These are phyloP conservation scores for Tachycineta bicolor DNA, from an alignment of 2,113 vertebrate genomes.

Conservation along the genomic window DNA sequence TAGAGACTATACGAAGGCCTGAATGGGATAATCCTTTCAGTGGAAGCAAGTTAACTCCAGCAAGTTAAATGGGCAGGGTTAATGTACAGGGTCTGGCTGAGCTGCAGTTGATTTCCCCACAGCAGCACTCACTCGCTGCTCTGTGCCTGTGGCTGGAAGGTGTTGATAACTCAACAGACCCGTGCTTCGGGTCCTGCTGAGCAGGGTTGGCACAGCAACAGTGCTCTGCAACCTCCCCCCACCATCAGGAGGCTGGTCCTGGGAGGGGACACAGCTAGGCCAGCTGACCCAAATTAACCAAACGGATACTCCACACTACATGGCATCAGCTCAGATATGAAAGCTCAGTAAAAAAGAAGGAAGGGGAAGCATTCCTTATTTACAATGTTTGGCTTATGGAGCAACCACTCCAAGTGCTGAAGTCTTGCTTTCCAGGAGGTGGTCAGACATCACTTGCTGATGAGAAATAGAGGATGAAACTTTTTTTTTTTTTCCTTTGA, in stretches of 20 bases:
- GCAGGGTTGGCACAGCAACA: not conserved
- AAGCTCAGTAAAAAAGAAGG: not conserved
- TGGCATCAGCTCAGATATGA: not conserved
- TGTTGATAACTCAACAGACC: not conserved
- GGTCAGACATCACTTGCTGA: not conserved
- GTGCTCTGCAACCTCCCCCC: not conserved
- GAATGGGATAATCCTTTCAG: not conserved
- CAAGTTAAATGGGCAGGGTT: not conserved
- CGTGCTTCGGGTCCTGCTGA: not conserved
- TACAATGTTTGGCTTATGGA: not conserved
- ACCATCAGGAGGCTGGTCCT: not conserved
- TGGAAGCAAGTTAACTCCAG: not conserved
- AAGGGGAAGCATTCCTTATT: not conserved
- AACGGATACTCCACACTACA: not conserved
- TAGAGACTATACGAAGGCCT: not conserved
- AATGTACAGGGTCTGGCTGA: not conserved
- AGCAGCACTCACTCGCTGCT: not conserved
- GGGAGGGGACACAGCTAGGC: not conserved
- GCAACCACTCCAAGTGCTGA: not conserved
- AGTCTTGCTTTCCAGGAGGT: not conserved
- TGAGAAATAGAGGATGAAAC: not conserved
- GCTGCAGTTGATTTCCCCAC: not conserved
- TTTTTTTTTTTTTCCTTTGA: too few species aligned
- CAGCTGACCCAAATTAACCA: not conserved
- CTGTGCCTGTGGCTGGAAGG: not conserved